A percentile compares a stretch with the other conserved stretches of the same genome.
These are phyloP conservation scores for Papilio protenor DNA, from an alignment of 2,888 invertebrate genomes.

Conservation along the genomic window DNA sequence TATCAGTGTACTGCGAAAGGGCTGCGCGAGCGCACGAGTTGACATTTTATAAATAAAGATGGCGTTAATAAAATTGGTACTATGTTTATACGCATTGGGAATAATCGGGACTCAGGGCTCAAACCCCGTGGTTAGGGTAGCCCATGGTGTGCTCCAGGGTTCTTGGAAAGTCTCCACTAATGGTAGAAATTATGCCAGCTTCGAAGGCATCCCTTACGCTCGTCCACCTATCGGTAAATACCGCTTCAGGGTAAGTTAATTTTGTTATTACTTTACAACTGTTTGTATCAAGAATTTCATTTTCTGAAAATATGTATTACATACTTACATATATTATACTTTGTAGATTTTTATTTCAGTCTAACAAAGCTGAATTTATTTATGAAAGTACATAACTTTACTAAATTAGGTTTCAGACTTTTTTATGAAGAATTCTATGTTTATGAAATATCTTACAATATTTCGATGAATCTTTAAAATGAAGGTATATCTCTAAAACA, in stretches of 20 bases:
- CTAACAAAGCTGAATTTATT: not conserved
- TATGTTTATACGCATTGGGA: slow-evolving; percentile 52
- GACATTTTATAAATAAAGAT: slow-evolving; percentile 52
- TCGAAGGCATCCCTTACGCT: slow-evolving; percentile 88
- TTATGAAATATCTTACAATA: not conserved
- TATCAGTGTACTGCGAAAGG: slow-evolving; percentile 43
- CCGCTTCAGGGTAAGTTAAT: slow-evolving; percentile 81
- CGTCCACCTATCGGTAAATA: slow-evolving; percentile 86
- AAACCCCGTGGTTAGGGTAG: slow-evolving; percentile 66
- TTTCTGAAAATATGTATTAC: not conserved
- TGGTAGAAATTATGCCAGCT: slow-evolving; percentile 82
- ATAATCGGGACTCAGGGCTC: slow-evolving; percentile 57
- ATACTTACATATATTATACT: not conserved
- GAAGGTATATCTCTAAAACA: not conserved
- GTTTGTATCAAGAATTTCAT: not conserved
- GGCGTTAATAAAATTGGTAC: slow-evolving; percentile 56
- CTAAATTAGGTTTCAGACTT: not conserved
- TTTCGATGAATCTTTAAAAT: not conserved
- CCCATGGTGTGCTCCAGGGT: slow-evolving; percentile 69
- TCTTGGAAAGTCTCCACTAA: slow-evolving; percentile 71
- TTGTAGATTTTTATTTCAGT: not conserved
- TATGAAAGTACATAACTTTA: not conserved
- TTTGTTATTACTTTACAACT: not conserved
- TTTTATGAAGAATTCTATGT: not conserved
- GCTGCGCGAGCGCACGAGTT: slow-evolving; percentile 57